These are phyloP conservation scores for Podarcis siculus DNA, from an alignment of 2,797 vertebrate species.

Conservation along the genomic window DNA sequence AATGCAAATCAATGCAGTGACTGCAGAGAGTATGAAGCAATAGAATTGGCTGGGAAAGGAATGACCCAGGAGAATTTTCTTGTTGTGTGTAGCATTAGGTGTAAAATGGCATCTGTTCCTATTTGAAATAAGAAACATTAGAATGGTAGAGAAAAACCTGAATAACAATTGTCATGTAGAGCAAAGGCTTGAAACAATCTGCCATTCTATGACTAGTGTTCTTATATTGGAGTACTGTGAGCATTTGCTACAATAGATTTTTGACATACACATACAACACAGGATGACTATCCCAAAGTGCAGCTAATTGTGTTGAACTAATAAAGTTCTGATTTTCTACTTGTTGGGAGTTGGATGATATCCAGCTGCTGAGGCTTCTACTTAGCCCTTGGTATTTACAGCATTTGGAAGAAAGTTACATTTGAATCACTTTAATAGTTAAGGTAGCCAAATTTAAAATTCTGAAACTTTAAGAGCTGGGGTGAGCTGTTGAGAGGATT, in stretches of 20 bases:
- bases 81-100: not conserved
- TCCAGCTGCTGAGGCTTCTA: not conserved
- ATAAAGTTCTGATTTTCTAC: not conserved
- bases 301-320: not conserved
- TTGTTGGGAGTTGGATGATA: not conserved
- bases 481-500: not conserved
- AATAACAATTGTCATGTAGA: not conserved
- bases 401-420: not conserved
- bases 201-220: not conserved
- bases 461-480: not conserved
- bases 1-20: slow-evolving; percentile 31
- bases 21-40: slow-evolving; percentile 9
- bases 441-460: not conserved
- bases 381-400: not conserved
- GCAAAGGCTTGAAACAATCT: not conserved
- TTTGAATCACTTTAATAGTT: not conserved
- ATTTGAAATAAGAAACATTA: not conserved
- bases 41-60: not conserved
- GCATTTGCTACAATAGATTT: not conserved
- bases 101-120: not conserved
- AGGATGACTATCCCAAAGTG: not conserved
- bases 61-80: not conserved
- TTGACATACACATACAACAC: not conserved
- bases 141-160: not conserved
- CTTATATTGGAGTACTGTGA: not conserved